Conservation (phyloP, 23 tunicate genomes). For the Styela plicata region DNA sequence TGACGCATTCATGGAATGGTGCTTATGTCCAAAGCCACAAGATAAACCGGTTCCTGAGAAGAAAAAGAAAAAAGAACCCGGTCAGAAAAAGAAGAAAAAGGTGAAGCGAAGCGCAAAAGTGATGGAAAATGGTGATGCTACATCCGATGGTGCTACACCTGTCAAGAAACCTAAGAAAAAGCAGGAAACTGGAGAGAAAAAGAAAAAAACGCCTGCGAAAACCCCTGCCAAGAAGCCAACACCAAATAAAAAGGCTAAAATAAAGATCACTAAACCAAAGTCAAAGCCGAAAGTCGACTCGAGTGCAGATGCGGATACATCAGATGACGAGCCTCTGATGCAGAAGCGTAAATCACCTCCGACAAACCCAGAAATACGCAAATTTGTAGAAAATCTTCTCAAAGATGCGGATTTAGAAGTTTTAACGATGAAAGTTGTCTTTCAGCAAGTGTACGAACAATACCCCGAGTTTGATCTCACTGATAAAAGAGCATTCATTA, state of each 20-base stretch:
- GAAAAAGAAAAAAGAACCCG: background rate
- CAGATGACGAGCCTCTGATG: slow-evolving; percentile 29
- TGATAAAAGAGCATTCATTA: slow-evolving; percentile 66
- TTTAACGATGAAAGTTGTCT: slow-evolving; percentile 88
- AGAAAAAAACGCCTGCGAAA: slow-evolving; percentile 17
- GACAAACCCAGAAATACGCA: slow-evolving; percentile 54
- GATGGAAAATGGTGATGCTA: slow-evolving; percentile 25
- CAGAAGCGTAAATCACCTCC: slow-evolving; percentile 46
- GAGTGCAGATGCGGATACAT: slow-evolving; percentile 34
- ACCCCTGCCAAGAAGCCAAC: slow-evolving; percentile 40
- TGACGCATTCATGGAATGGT: slow-evolving; percentile 64
- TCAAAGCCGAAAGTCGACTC: background rate
- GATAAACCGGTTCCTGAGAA: slow-evolving; percentile 46
- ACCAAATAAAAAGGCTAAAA: slow-evolving; percentile 49
- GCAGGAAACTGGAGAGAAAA: background rate
- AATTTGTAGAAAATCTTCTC: slow-evolving; percentile 57
- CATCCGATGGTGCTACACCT: slow-evolving; percentile 14
- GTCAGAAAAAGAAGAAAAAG: slow-evolving; percentile 29
- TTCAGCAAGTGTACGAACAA: slow-evolving; percentile 52
- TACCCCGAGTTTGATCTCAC: slow-evolving; percentile 78
- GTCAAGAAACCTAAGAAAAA: slow-evolving; percentile 18
- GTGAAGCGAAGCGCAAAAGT: background rate
- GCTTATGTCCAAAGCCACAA: slow-evolving; percentile 66
- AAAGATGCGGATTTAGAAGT: slow-evolving; percentile 82
- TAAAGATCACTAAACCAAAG: slow-evolving; percentile 30